Base-by-base conservation (phyloP, 2,113 vertebrate species). In the Labrus mixtus region DNA sequence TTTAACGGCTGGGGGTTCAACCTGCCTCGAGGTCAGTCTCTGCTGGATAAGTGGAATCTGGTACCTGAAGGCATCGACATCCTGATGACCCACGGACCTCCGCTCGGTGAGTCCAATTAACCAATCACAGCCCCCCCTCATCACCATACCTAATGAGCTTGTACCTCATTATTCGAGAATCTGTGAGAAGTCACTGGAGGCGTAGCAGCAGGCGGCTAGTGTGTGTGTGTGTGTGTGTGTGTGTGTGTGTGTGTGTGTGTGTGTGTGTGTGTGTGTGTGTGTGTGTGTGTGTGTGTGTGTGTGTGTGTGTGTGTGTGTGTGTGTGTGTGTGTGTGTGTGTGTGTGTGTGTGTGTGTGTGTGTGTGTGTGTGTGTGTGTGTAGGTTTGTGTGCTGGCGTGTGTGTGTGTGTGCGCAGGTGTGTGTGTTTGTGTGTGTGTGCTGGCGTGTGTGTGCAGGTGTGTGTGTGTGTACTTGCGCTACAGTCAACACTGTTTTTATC, bases 1-100 rank as follows among this genome's bases (percentile, higher is more conserved):
- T 99, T 98, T 95, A 98, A 99, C 85, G 98, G 98, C 94, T 99
- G 97, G 97, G 97, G 97, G 81, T 99, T 99, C 95, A 99, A 99
- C 94, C 94, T 99, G 83, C 97, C 97, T 79, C 95, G 98, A 92
- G 98, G 98, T 89, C 98, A 99, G 94, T 98, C 97, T 92, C 95
- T 99, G 92, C 94, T 99, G 94, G 98, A 99, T 94, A 99, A 99
- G 91, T 99, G 98, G 98, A 98, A 99, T 93, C 96, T 96, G 81
- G 96, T 99, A 89, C 98, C 98, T 0, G 97, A 99, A 82, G 97
- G 98, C 93, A 94, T 98, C 85, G 98, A 99, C 94, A 97, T 99
- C 86, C 96, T 99, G 93, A 99, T 99, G 98, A 99, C 98, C 84
- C 98, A 99, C 12, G 96, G 97, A 87, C 98, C 98, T 89, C 98